Conservation (phyloP, 2,113 vertebrate species). For the Gavia stellata region DNA sequence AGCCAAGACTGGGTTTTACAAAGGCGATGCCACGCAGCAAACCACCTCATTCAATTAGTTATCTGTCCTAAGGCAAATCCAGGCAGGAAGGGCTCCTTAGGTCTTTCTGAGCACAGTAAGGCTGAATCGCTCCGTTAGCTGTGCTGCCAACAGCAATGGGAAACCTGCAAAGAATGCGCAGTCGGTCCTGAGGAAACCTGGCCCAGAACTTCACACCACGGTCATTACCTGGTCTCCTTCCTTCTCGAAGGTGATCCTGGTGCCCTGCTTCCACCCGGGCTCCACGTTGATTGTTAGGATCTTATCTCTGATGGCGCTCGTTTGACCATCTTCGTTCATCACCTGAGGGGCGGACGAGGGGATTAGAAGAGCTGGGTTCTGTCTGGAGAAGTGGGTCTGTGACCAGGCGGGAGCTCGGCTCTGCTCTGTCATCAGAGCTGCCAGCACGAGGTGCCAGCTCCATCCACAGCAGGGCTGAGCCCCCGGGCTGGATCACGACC, state of each 20-base stretch:
- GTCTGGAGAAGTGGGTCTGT: background rate
- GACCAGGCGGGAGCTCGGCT: background rate
- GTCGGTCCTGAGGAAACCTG: fast-evolving
- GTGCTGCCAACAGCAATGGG: fast-evolving
- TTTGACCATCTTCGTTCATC: constrained; percentile 87
- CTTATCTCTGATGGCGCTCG: constrained; percentile 89
- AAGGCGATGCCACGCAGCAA: background rate
- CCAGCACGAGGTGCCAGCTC: background rate
- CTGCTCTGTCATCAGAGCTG: background rate
- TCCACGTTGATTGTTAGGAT: constrained; percentile 85
- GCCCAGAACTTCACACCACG: fast-evolving
- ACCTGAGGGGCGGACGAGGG: constrained; percentile 64
- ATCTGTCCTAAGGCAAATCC: background rate
- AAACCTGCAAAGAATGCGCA: fast-evolving
- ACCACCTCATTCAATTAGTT: background rate
- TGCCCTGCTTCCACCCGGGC: constrained; percentile 89
- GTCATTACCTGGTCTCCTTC: constrained; percentile 89
- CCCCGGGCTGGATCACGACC: background rate
- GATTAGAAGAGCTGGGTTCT: background rate
- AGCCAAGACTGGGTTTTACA: background rate
- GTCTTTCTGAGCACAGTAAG: background rate
- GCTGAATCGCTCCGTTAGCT: fast-evolving
- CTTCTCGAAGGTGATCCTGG: constrained; percentile 82
- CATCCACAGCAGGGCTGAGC: background rate
- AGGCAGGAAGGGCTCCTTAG: background rate